Evolutionary conservation across 1,140 invertebrate genomes (phyloP).

Genomic region (Nephila pilipes): DNA sequence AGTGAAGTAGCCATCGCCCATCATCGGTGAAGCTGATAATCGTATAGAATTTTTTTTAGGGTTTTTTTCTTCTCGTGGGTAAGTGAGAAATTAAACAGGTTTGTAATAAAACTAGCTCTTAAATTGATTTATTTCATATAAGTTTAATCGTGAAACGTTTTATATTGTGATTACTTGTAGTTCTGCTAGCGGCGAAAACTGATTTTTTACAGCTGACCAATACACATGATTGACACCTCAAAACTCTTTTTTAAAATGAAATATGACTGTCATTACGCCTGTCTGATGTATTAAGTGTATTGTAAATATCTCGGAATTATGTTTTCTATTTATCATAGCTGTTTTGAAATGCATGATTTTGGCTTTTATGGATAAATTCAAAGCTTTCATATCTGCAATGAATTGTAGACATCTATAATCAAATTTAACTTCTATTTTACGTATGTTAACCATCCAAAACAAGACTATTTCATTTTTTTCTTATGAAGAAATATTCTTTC

Average conservation of each 20-base stretch:
- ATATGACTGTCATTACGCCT: conserved; percentile 36
- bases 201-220: conserved; percentile 73
- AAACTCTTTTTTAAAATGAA: conserved; percentile 44
- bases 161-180: not conserved
- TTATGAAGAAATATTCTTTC: not conserved
- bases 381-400: not conserved
- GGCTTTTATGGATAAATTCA: not conserved
- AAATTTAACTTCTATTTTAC: not conserved
- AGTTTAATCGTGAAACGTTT: not conserved
- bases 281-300: conserved; percentile 10
- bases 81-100: conserved; percentile 62
- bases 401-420: not conserved
- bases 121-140: conserved; percentile 54
- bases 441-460: not conserved
- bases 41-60: conserved; percentile 73
- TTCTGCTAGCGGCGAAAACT: conserved; percentile 59
- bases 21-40: conserved; percentile 75
- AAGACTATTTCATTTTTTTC: not conserved
- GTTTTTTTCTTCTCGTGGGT: conserved; percentile 75
- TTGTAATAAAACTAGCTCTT: conserved; percentile 46
- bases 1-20: conserved; percentile 77
- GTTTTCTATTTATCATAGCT: not conserved
- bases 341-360: not conserved
- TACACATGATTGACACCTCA: conserved; percentile 72
- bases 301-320: not conserved